Evolutionary conservation across 2,888 invertebrate genomes (phyloP), one percentile per base, ranked within the genome.

Genomic region (Drosophila peninsularis): DNA sequence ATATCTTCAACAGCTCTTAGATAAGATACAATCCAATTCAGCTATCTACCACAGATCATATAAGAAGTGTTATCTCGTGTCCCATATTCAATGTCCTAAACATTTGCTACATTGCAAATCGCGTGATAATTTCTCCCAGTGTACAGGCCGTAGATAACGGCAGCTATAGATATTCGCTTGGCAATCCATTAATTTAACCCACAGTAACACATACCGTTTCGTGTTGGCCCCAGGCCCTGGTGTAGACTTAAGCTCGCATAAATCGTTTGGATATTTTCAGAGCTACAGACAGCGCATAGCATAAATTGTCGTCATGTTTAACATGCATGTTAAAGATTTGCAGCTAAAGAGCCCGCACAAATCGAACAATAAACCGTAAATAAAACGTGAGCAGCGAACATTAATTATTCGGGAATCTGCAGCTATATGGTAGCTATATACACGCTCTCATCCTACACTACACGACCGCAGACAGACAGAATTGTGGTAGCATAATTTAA

Each of bases 281-380:
- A 27, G 27, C 61, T 80, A 45, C 45, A 75, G 66, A 71, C 62
- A 53, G 76, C 70, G 69, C 45, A 49, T 71, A 75, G 74, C 82
- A 87, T 82, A 87, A 82, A 87, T 87, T 84, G 79, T 82, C 66
- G 61, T 69, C 75, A 60, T 88, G 88, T 88, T 79, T 81, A 78
- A 78, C 78, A 78, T 56, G 49, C 42, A 45, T 41, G 34, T 30
- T 27, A 45, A 68, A 67, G 61, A 57, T 53, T 49, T 68, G 49
- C 52, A 24, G 52, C 34, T 17, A 39, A n/a, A 24, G 24, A 9
- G 47, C 64, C 56, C 57, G 14, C 49, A 44, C 70, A 71, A 73
- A 76, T 81, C 72, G 77, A 57, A 62, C 79, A 80, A 82, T 80
- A 82, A 80, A 75, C 78, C 75, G 72, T 84, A 87, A 85, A 84